Conservation (phyloP, 2,888 invertebrate species). For the Parnassius glacialis region DNA sequence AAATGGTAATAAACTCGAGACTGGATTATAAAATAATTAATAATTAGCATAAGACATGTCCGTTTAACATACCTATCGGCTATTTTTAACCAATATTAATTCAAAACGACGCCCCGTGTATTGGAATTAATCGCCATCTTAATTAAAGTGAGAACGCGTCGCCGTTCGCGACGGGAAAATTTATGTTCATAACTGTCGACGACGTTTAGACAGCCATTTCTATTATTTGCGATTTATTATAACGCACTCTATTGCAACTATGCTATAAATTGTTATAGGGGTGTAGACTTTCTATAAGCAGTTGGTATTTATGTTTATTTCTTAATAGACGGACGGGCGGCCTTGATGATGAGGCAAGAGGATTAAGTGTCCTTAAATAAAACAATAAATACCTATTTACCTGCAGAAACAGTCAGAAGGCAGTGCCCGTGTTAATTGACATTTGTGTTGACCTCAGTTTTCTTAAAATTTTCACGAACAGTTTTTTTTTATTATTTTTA, state of each 20-base stretch:
- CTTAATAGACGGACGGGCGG: too few species aligned
- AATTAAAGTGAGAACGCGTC: conserved; percentile 4
- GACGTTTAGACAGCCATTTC: background rate
- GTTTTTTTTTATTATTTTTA: too few species aligned
- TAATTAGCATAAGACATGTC: background rate
- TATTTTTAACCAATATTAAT: conserved; percentile 11
- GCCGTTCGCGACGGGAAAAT: conserved; percentile 1
- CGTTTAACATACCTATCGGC: background rate
- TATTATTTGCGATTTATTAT: conserved; percentile 7
- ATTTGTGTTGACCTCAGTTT: too few species aligned
- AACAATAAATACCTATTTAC: too few species aligned
- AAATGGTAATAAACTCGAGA: background rate
- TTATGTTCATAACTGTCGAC: conserved; percentile 9
- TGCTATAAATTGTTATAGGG: too few species aligned
- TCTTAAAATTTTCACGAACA: too few species aligned
- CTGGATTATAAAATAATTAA: conserved; percentile 1
- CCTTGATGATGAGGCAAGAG: too few species aligned
- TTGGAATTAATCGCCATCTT: conserved; percentile 9
- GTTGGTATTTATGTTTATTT: background rate
- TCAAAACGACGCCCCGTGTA: conserved; percentile 1
- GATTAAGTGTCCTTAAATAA: too few species aligned
- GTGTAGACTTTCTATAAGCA: background rate
- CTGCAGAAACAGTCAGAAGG: too few species aligned
- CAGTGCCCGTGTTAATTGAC: too few species aligned
- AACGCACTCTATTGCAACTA: background rate